Evolutionary conservation across 2,113 vertebrate genomes (phyloP).

Genomic region (Candoia aspera): DNA sequence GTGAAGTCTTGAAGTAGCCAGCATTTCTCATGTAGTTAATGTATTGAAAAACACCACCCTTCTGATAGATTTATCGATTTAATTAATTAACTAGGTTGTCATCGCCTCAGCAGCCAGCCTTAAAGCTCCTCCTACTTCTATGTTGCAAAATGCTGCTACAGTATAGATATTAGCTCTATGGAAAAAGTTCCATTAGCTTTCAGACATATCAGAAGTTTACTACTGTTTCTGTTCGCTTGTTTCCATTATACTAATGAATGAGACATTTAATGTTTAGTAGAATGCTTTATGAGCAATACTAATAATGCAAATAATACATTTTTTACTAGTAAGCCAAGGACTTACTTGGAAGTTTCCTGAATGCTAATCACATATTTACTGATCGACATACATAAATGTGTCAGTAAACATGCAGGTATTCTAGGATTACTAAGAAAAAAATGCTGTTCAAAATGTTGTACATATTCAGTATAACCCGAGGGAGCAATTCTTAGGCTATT

Average conservation of each 20-base stretch:
- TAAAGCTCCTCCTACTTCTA: conserved; percentile 18
- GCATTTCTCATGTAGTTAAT: neutral
- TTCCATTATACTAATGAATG: conserved; percentile 13
- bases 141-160: conserved; percentile 19
- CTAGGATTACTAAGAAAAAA: neutral
- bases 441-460: conserved; percentile 29
- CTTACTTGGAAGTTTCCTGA: conserved; percentile 22
- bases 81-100: conserved; percentile 42
- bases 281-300: conserved; percentile 21
- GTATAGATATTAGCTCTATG: neutral
- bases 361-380: conserved; percentile 50
- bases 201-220: neutral
- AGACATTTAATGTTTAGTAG: conserved; percentile 47
- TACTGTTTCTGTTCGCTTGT: neutral
- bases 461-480: accelerated
- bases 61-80: conserved; percentile 40
- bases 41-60: neutral
- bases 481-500: neutral
- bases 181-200: neutral
- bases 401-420: conserved; percentile 26
- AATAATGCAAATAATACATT: neutral
- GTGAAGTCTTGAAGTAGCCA: neutral
- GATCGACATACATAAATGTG: neutral
- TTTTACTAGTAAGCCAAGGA: conserved; percentile 22
- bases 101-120: neutral